A percentile compares a stretch with the other conserved stretches of the same genome.
Evolutionary conservation across 2,888 invertebrate species (phyloP).

Genomic region (Xestia rhomboidea): DNA sequence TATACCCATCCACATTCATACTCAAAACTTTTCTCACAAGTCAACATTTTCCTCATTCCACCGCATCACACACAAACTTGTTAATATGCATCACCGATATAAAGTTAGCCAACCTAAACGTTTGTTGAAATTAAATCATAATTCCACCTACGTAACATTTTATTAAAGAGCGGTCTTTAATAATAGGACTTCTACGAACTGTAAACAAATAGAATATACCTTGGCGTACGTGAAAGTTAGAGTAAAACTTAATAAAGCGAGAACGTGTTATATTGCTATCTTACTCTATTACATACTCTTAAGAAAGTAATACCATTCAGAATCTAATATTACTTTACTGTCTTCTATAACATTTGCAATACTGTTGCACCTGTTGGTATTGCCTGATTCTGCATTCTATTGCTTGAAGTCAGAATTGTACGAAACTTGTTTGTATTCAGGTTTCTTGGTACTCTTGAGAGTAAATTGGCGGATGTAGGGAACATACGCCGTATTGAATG

Average conservation of each 20-base stretch:
- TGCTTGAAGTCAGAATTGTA: slow-evolving; percentile 20
- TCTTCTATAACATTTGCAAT: slow-evolving; percentile 31
- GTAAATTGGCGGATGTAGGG: slow-evolving; percentile 1
- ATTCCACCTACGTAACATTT: not conserved
- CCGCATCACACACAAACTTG: too few relatives aligned
- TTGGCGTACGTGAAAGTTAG: not conserved
- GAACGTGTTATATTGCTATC: not conserved
- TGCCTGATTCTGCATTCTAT: slow-evolving; percentile 26
- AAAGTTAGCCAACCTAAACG: not conserved
- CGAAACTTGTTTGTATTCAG: slow-evolving; percentile 15
- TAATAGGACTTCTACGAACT: not conserved
- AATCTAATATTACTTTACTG: slow-evolving; percentile 27
- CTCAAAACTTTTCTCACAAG: too few relatives aligned
- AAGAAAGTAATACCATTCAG: slow-evolving; percentile 30
- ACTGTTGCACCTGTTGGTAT: slow-evolving; percentile 39
- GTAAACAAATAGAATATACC: not conserved
- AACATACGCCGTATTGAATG: not conserved
- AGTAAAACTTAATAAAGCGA: slow-evolving; percentile 11
- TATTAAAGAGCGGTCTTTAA: not conserved
- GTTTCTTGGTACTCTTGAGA: not conserved
- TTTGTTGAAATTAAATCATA: not conserved
- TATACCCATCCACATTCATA: too few relatives aligned
- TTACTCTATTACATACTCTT: slow-evolving; percentile 16
- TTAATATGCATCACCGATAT: too few relatives aligned
- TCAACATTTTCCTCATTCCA: too few relatives aligned